phyloP scores from a whole-genome alignment of 2,113 vertebrate species.

The Podiceps cristatus region DNA sequence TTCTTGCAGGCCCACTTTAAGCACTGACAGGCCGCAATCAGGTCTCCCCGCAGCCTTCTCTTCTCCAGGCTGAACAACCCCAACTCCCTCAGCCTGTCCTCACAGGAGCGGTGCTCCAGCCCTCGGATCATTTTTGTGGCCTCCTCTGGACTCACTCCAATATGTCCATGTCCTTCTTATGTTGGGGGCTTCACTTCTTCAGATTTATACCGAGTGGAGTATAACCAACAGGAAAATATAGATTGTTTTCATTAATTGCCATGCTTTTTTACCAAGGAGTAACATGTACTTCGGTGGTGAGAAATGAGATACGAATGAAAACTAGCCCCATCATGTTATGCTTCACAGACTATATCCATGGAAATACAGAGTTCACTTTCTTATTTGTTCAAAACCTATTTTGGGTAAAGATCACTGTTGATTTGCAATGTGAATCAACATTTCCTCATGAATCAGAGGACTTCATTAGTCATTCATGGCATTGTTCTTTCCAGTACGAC shows the following conservation, averaged over 20 bases:
- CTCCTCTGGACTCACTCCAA: too few relatives aligned
- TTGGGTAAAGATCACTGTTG: slow-evolving; percentile 20
- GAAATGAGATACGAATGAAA: background rate
- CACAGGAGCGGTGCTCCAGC: too few relatives aligned
- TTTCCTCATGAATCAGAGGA: slow-evolving; percentile 51
- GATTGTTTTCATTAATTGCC: background rate
- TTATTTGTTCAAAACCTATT: slow-evolving; percentile 35
- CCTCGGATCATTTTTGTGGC: too few relatives aligned
- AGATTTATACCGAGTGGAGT: background rate
- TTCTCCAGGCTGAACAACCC: too few relatives aligned
- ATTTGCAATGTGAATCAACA: slow-evolving; percentile 75
- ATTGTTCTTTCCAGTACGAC: slow-evolving; percentile 53
- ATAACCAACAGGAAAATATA: background rate
- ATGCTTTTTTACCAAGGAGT: background rate
- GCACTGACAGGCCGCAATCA: too few relatives aligned
- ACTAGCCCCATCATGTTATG: background rate
- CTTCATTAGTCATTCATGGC: slow-evolving; percentile 58
- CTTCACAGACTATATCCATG: slow-evolving; percentile 42
- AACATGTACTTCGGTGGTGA: background rate
- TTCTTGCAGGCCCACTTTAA: too few relatives aligned
- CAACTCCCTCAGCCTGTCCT: too few relatives aligned
- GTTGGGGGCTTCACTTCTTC: background rate
- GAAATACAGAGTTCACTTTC: slow-evolving; percentile 57
- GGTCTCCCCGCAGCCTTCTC: too few relatives aligned
- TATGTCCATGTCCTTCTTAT: too few relatives aligned